Evolutionary conservation across 2,888 invertebrate genomes (phyloP).

Genomic region (Scaptomyza parva): DNA sequence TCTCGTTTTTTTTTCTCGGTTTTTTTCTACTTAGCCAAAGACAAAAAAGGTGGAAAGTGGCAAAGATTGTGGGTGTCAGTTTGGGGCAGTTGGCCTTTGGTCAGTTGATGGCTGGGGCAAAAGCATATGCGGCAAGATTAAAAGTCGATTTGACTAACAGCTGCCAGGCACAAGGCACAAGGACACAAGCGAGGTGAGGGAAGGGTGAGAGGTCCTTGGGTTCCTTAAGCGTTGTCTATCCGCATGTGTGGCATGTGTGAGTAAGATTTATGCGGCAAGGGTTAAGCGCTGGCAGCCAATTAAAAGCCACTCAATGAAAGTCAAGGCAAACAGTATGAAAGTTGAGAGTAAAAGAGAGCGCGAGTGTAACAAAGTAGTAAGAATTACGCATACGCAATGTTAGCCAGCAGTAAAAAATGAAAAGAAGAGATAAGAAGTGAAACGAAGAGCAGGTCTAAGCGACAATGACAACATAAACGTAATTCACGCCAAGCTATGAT

Average conservation of each 20-base stretch:
- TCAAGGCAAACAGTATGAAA: too few relatives aligned
- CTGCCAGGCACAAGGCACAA: constrained; percentile 28
- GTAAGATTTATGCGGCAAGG: constrained; percentile 66
- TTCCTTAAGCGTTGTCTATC: background rate
- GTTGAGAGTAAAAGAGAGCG: background rate
- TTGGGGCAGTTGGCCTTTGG: constrained; percentile 38
- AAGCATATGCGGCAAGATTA: constrained; percentile 73
- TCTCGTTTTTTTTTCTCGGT: background rate
- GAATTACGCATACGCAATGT: constrained; percentile 75
- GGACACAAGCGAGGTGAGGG: background rate
- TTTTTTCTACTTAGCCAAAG: constrained; percentile 5
- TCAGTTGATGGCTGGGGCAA: constrained; percentile 54
- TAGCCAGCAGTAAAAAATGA: constrained; percentile 15
- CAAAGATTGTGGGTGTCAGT: constrained; percentile 21
- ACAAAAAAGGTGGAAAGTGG: background rate
- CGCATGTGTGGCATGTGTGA: constrained; percentile 44
- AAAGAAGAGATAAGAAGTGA: too few relatives aligned
- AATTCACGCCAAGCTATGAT: constrained; percentile 32
- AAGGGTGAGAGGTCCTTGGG: too few relatives aligned
- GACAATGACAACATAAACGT: constrained; percentile 26
- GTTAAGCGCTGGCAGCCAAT: constrained; percentile 65
- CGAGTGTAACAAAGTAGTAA: constrained; percentile 23
- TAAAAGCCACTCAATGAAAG: constrained; percentile 72
- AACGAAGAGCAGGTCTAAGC: constrained; percentile 5
- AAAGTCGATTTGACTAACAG: constrained; percentile 71